Conservation (phyloP, 2,113 vertebrate species). For the Thinocorus orbignyianus region DNA sequence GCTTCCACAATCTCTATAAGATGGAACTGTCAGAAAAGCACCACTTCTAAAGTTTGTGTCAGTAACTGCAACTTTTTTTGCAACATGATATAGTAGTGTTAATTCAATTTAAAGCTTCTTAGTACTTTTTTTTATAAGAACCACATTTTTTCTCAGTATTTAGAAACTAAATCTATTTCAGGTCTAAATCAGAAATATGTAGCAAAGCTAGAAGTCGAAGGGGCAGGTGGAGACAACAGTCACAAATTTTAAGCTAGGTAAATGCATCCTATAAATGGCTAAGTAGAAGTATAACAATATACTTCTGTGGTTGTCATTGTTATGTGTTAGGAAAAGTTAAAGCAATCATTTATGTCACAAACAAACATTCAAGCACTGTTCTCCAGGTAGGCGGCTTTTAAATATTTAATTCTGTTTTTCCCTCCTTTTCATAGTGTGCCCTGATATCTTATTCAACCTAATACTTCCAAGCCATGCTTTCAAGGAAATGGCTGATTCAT, state of each 20-base stretch:
- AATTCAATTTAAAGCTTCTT: neutral
- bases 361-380: neutral
- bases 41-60: neutral
- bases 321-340: neutral
- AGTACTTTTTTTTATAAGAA: neutral
- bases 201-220: neutral
- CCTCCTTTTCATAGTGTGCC: neutral
- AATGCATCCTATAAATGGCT: neutral
- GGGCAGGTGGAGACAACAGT: neutral
- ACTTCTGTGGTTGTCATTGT: neutral
- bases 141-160: neutral
- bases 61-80: neutral
- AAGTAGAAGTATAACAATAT: neutral
- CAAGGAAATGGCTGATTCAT: neutral
- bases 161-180: neutral
- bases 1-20: neutral
- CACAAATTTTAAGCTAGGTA: neutral
- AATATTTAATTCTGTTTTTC: neutral
- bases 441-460: neutral
- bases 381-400: neutral
- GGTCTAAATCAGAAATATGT: neutral
- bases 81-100: neutral
- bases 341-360: fast-evolving
- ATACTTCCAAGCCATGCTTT: neutral
- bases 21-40: neutral